These are phyloP conservation scores for Megaceryle alcyon DNA, from an alignment of 2,797 vertebrate species.

Conservation along the genomic window DNA sequence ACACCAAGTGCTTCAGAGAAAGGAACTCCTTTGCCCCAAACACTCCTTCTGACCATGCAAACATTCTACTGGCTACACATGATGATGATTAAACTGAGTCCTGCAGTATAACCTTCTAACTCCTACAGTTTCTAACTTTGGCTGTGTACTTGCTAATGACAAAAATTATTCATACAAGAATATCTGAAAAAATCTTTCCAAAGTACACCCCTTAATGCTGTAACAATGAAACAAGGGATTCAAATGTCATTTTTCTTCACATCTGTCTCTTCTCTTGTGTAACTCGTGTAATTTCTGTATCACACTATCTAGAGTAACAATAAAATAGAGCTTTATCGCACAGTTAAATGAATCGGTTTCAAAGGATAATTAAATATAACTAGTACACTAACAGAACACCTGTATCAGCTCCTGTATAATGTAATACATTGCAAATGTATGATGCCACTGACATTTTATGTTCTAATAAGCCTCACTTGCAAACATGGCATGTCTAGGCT, in stretches of 20 bases:
- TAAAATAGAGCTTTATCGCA: neutral
- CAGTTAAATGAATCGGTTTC: neutral
- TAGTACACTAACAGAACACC: neutral
- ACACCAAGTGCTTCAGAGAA: neutral
- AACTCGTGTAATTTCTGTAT: neutral
- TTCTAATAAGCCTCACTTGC: neutral
- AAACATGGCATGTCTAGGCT: neutral
- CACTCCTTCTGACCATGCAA: neutral
- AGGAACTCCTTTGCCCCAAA: neutral
- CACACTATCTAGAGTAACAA: neutral
- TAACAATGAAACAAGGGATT: neutral
- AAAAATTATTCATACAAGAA: neutral
- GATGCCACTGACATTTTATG: neutral
- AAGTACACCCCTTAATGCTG: neutral
- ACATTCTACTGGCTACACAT: neutral
- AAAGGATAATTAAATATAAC: neutral
- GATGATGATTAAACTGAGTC: neutral
- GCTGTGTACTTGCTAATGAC: neutral
- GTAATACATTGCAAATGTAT: neutral
- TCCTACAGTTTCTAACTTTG: neutral
- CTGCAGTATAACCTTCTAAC: neutral
- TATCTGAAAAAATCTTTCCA: neutral
- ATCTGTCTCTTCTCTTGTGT: neutral
- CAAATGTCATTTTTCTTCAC: neutral
- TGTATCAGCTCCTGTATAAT: neutral